Base-by-base conservation (phyloP, 1,140 invertebrate species). In the Drosophila tsacasi region DNA sequence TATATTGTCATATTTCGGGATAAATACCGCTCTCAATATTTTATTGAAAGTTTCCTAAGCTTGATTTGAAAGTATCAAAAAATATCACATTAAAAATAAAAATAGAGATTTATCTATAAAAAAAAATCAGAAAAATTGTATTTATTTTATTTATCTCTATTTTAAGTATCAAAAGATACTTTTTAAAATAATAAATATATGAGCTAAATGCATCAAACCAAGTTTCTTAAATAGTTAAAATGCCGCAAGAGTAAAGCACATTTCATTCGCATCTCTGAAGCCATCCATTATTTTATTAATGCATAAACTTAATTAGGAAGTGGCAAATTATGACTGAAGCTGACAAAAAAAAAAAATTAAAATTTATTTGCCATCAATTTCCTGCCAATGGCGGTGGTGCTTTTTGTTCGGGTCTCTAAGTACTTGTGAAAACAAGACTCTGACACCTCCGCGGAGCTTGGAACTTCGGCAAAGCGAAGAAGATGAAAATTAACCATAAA, bases 401-500 rank as follows among this genome's bases (percentile, higher is more conserved):
- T 12, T 12, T 42, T 63, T 19, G 39, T 42, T 32, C 12, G 25
- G 25, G 25, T 21, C 39, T 67, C 64, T 50, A 52, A 68, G 32
- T 40, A 19, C 62, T 67, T 67, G 25, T 25, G 58, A n/a, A 44
- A 40, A 27, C 64, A 68, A 35, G 30, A 44, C 54, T 42, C 32
- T 35, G 46, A 52, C 69, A 73, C 69, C 69, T 73, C 37, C 44
- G 9, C 27, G 21, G 42, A 23, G 21, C 55, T 40, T 30, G 2
- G 44, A 59, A n/a, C 23, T 65, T n/a, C 27, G 55, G 57, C 25
- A 39, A 25, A 49, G 37, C 42, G 25, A 47, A 49, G 25, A 78
- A 49, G 59, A 55, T 69, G 59, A 50, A 57, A 67, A 50, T 32
- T 37, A 40, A 60, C 60, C 37, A 69, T 50, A 23, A 55, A 30